Evolutionary conservation across 2,797 vertebrate species (phyloP).

Genomic region (Bucorvus abyssinicus): DNA sequence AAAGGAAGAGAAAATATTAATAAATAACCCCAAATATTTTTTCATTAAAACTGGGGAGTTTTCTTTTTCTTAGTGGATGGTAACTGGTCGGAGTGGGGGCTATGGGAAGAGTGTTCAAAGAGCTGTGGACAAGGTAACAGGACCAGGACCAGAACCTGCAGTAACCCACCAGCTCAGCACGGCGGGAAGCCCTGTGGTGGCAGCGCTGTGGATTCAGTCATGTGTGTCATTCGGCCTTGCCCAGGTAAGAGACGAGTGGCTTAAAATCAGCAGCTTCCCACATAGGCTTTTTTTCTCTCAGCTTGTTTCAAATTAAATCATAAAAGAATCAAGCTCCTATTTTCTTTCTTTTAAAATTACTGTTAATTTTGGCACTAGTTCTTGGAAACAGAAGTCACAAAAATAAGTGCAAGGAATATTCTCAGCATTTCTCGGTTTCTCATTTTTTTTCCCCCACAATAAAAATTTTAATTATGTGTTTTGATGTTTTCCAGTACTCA

Average conservation of each 20-base stretch:
- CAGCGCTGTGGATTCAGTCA: conserved; percentile 80
- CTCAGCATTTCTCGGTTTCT: not conserved
- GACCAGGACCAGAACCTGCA: conserved; percentile 88
- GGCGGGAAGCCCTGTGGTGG: conserved; percentile 87
- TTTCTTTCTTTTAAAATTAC: not conserved
- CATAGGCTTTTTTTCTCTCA: not conserved
- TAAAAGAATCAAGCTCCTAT: not conserved
- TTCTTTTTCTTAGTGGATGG: conserved; percentile 84
- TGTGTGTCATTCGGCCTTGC: conserved; percentile 88
- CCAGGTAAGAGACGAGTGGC: conserved; percentile 78
- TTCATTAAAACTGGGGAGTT: not conserved
- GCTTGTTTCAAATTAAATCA: not conserved
- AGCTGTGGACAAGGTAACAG: conserved; percentile 92
- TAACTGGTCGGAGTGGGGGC: conserved; percentile 91
- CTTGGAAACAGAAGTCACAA: not conserved
- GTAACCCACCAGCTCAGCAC: conserved; percentile 81
- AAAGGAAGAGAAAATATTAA: not conserved
- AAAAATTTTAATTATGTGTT: not conserved
- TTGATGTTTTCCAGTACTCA: not conserved
- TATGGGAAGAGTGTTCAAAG: conserved; percentile 93
- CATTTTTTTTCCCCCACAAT: not conserved
- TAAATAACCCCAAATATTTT: fast-evolving
- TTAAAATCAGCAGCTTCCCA: not conserved
- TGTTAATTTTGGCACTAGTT: not conserved
- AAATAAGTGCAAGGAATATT: not conserved